Conservation (phyloP, 2,113 vertebrate genomes). For the Tupaia tana region DNA sequence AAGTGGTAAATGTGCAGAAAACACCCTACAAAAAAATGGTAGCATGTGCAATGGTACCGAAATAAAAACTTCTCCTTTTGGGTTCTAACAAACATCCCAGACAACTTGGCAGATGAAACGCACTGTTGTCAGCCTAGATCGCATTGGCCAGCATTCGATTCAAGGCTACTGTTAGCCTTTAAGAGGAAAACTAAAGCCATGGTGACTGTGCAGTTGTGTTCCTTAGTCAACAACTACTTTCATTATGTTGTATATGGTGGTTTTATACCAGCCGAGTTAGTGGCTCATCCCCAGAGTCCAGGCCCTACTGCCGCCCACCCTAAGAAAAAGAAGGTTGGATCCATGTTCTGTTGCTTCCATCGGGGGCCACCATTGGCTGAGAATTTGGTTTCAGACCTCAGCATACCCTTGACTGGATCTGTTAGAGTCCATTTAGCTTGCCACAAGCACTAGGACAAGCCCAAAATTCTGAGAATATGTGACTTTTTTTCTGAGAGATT, state of each 20-base stretch:
- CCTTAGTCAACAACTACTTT: neutral
- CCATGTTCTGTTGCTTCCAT: neutral
- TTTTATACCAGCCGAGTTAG: neutral
- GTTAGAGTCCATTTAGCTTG: constrained; percentile 15
- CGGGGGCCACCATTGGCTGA: neutral
- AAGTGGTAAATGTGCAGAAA: neutral
- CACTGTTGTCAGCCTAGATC: neutral
- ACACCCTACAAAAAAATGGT: neutral
- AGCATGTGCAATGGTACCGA: neutral
- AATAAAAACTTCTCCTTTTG: neutral
- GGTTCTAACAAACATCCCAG: too few relatives aligned
- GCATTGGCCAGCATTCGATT: too few relatives aligned
- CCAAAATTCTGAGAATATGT: neutral
- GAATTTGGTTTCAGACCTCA: neutral
- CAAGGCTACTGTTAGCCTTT: neutral
- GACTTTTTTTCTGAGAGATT: neutral
- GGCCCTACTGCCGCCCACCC: neutral
- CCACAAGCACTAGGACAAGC: constrained; percentile 35
- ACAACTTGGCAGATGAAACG: neutral
- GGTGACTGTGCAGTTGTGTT: neutral
- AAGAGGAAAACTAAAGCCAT: neutral
- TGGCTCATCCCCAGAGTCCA: neutral
- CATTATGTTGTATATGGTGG: neutral
- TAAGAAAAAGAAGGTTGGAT: neutral
- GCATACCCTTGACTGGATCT: neutral